Conservation (phyloP, 2,888 invertebrate genomes). For the Germaria angustata region DNA sequence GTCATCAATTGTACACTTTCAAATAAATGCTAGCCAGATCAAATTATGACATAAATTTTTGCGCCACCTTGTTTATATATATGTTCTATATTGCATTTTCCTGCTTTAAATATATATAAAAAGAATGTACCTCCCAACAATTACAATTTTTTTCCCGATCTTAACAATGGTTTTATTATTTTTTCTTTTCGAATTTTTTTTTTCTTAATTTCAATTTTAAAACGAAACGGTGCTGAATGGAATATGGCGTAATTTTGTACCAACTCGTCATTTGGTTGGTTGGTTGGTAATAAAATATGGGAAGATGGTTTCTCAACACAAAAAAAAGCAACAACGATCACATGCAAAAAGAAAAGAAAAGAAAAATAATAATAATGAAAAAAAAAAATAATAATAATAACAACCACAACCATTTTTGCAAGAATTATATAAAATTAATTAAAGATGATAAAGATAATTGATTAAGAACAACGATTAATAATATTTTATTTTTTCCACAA, state of each 20-base stretch:
- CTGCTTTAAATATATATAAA: too few species aligned
- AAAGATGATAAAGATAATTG: constrained; percentile 80
- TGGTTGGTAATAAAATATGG: constrained; percentile 37
- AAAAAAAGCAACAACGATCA: constrained; percentile 10
- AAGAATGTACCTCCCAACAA: constrained; percentile 34
- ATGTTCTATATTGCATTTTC: too few species aligned
- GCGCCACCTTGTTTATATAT: too few species aligned
- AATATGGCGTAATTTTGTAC: constrained; percentile 17
- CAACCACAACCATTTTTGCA: constrained; percentile 30
- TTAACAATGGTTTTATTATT: constrained; percentile 23
- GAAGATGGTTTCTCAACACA: constrained; percentile 2
- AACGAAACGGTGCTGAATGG: neutral
- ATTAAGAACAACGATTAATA: constrained; percentile 80
- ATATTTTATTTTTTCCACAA: constrained; percentile 71
- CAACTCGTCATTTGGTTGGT: constrained; percentile 39
- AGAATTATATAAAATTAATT: constrained; percentile 79
- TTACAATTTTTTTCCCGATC: constrained; percentile 13
- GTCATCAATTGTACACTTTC: too few species aligned
- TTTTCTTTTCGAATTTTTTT: neutral
- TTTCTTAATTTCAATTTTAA: neutral
- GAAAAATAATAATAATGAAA: neutral
- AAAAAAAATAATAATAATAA: neutral
- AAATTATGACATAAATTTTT: too few species aligned
- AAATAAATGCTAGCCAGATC: too few species aligned
- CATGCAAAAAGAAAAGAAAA: constrained; percentile 2